phyloP scores from a whole-genome alignment of 2,113 vertebrate species.

The Oryctolagus cuniculus region DNA sequence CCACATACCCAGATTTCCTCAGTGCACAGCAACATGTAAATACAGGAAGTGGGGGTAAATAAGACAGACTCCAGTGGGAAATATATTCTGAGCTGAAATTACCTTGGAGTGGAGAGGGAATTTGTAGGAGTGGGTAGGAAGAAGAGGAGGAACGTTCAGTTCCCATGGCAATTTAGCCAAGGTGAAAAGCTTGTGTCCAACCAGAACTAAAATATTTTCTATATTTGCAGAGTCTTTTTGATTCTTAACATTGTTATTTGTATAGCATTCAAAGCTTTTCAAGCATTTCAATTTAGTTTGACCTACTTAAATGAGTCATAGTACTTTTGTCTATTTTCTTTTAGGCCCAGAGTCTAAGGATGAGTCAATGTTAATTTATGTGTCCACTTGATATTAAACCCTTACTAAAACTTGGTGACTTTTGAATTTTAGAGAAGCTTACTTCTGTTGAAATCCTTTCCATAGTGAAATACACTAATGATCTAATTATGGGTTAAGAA shows the following conservation, averaged over 20 bases:
- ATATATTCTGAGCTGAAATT: neutral
- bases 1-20: neutral
- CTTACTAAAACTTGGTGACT: neutral
- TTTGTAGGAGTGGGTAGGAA: neutral
- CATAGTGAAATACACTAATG: neutral
- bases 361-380: neutral
- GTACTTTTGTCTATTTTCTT: neutral
- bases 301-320: neutral
- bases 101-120: neutral
- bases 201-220: neutral
- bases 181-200: neutral
- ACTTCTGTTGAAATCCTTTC: constrained; percentile 28
- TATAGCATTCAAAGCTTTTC: neutral
- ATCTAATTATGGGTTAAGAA: constrained; percentile 23
- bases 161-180: neutral
- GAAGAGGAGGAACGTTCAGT: neutral
- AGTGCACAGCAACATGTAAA: neutral
- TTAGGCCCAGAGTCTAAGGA: neutral
- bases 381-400: neutral
- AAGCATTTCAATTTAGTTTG: constrained; percentile 45
- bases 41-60: neutral
- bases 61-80: neutral
- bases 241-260: neutral
- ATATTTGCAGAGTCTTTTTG: neutral
- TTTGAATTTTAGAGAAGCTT: constrained; percentile 12